Base-by-base conservation (phyloP, 2,888 invertebrate species). In the Drosophila sordidula region DNA sequence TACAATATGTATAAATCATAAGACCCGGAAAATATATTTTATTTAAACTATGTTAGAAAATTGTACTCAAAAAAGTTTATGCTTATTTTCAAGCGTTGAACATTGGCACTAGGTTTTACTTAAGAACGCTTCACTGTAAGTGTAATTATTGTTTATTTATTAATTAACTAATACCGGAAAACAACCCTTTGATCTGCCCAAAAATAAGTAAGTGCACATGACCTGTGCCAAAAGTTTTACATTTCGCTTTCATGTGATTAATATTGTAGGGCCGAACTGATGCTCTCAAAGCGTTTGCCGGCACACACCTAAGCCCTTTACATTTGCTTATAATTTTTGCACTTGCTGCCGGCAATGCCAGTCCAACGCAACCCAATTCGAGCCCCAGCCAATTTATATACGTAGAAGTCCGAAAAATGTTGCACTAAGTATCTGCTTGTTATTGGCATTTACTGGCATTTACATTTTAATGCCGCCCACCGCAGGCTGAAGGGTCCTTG, bases 391-490 rank as follows among this genome's bases (percentile, higher is more conserved):
- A 54, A 42, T 42, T 54, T 54, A 25, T 5, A 44, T 38, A 45
- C 26, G 22, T 54, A 52, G 36, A 22, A 57, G 46, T 34, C 66
- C 75, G n/a, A 67, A 71, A 64, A 76, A 76, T 76, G 56, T 69
- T 67, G 61, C 64, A 69, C n/a, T 72, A 69, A 70, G 83, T 56
- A 75, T 78, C 71, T 66, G 64, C 69, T 81, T 62, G 71, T 79
- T 79, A 79, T 81, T 81, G 76, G 78, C 76, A 80, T 81, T 83
- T 78, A 57, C 52, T 64, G 57, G 72, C 73, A 72, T 78, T 78
- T 78, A 74, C 85, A 85, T 81, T 82, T 82, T 75, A 86, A 83
- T 83, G 63, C 70, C 63, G 41, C 65, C 72, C 69, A 58, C 62
- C 73, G 57, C 68, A 52, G 63, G 64, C 63, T 16, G 56, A 25